Evolutionary conservation across 2,888 invertebrate species (phyloP).

Genomic region (Mystacides longicornis): DNA sequence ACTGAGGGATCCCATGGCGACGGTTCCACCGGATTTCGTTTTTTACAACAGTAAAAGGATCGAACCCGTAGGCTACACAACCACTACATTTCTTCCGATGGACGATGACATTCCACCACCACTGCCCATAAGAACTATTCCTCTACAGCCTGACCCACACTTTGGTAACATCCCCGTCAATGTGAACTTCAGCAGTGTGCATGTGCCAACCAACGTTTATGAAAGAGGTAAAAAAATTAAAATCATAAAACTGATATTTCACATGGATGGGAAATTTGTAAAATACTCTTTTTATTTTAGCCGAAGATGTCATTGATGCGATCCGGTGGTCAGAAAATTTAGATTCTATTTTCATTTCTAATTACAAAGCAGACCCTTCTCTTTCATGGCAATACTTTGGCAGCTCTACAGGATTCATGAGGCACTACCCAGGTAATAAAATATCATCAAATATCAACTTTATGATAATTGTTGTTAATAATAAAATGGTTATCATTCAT

Average conservation of each 20-base stretch:
- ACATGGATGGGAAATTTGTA: not conserved
- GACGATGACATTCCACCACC: slow-evolving; percentile 52
- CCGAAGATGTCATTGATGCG: slow-evolving; percentile 80
- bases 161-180: slow-evolving; percentile 75
- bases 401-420: slow-evolving; percentile 93
- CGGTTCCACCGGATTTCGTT: slow-evolving; percentile 54
- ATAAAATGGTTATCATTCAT: too few relatives aligned
- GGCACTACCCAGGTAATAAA: slow-evolving; percentile 84
- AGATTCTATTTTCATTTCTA: slow-evolving; percentile 81
- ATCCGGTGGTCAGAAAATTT: slow-evolving; percentile 94
- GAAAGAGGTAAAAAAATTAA: slow-evolving; percentile 59
- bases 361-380: slow-evolving; percentile 78
- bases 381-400: slow-evolving; percentile 98
- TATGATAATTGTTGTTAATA: too few relatives aligned
- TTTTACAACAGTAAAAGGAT: slow-evolving; percentile 67
- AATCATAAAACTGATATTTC: not conserved
- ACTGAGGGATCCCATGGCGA: slow-evolving; percentile 35
- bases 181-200: slow-evolving; percentile 77
- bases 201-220: slow-evolving; percentile 93
- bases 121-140: slow-evolving; percentile 54
- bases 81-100: slow-evolving; percentile 42
- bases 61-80: slow-evolving; percentile 39
- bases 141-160: slow-evolving; percentile 61
- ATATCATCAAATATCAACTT: not conserved
- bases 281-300: too few relatives aligned